Conservation (phyloP, 2,888 invertebrate genomes). For the Crepidodera aurea region DNA sequence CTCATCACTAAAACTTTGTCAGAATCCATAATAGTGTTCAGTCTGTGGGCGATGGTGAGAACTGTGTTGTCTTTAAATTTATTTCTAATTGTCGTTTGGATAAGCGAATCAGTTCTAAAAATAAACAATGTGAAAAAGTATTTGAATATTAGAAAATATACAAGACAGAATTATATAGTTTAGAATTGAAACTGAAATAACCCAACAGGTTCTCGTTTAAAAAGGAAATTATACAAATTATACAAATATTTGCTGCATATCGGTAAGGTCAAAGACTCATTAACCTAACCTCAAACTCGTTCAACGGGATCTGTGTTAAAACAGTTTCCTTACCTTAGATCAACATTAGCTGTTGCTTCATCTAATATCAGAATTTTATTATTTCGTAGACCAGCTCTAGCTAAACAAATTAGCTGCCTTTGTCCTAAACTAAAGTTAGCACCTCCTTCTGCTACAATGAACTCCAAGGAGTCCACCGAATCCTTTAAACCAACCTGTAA, state of each 20-base stretch:
- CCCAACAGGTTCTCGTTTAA: too few relatives aligned
- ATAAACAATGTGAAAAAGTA: not conserved
- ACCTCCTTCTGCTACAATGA: slow-evolving; percentile 77
- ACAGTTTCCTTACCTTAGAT: slow-evolving; percentile 72
- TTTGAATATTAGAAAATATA: too few relatives aligned
- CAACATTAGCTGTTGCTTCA: slow-evolving; percentile 92
- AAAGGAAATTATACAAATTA: too few relatives aligned
- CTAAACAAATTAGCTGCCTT: slow-evolving; percentile 85
- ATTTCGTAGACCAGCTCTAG: slow-evolving; percentile 81
- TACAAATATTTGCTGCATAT: too few relatives aligned
- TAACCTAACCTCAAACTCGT: too few relatives aligned
- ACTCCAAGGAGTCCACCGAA: slow-evolving; percentile 70
- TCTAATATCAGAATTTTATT: slow-evolving; percentile 84
- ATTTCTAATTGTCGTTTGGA: slow-evolving; percentile 76
- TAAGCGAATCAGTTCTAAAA: slow-evolving; percentile 72
- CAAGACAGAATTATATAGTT: too few relatives aligned
- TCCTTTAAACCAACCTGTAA: slow-evolving; percentile 78
- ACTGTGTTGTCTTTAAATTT: slow-evolving; percentile 82
- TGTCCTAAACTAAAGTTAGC: slow-evolving; percentile 88
- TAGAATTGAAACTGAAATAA: too few relatives aligned
- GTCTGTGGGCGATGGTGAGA: slow-evolving; percentile 65
- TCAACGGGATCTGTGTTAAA: too few relatives aligned
- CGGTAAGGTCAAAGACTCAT: too few relatives aligned
- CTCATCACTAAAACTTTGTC: slow-evolving; percentile 84
- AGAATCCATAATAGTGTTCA: slow-evolving; percentile 38